Base-by-base conservation (phyloP, 2,113 vertebrate species). In the Pangasianodon gigas region DNA sequence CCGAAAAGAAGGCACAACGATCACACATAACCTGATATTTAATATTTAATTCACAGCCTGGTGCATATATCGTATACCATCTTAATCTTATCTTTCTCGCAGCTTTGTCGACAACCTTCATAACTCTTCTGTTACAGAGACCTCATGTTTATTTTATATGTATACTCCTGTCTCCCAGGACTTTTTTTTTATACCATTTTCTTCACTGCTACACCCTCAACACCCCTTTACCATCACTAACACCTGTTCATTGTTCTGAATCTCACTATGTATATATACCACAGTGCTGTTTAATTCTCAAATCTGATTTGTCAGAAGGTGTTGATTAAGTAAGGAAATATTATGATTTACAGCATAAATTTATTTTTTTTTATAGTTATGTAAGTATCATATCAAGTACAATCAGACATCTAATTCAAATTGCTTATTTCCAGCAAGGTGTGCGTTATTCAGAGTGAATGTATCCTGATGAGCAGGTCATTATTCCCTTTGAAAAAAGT, bases 341-440 rank as follows among this genome's bases (percentile, higher is more conserved):
- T 6, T 48, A 77, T 79, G 24, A 48, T 46, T 77, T 46, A 77
- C 18, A 77, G 4, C 41, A n/a, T n/a, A n/a, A n/a, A n/a, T n/a
- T n/a, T n/a, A n/a, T n/a, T n/a, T n/a, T n/a, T n/a, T n/a, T n/a
- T 77, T 75, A 67, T 75, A 46, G 19, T 80, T 65, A 62, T 0
- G 19, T 48, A 62, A 32, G 29, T 52, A 65, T 9, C n/a, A 81
- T 56, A 51, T 52, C 51, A 46, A 13, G 54, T 29, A 32, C 44
- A 51, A 8, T 69, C 11, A 52, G 62, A 52, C 24, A 69, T 52
- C 52, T 16, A 44, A 80, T 81, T 51, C 19, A 65, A 48, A 79
- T 21, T 48, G 56, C 86, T 32, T 44, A 62, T 80, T 60, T 85
- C 87, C 88, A 92, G 89, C 81, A 91, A 92, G 86, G 56, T 88